These are phyloP conservation scores for Daphoenositta chrysoptera DNA, from an alignment of 2,113 vertebrate species.

Conservation along the genomic window DNA sequence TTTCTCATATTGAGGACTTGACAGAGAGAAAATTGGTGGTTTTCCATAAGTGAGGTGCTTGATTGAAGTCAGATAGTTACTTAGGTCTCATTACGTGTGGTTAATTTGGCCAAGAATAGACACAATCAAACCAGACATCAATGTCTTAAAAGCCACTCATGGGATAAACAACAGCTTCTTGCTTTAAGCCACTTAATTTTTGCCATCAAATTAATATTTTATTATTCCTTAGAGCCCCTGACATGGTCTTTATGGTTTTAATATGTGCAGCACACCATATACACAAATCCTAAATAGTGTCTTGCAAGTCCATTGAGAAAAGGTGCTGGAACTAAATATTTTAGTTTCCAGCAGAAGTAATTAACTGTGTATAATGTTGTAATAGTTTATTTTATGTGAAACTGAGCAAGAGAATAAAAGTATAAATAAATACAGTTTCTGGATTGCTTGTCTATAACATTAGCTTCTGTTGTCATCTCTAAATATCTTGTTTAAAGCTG, in stretches of 20 bases:
- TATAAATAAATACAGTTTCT: conserved; percentile 26
- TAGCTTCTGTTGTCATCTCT: neutral
- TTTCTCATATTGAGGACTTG: neutral
- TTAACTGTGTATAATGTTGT: conserved; percentile 50
- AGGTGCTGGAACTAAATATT: conserved; percentile 71
- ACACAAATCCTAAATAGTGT: conserved; percentile 70
- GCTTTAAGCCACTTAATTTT: conserved; percentile 84
- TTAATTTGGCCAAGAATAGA: conserved; percentile 77
- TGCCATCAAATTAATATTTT: conserved; percentile 85
- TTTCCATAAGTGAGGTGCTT: conserved; percentile 31
- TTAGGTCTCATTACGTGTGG: conserved; percentile 82
- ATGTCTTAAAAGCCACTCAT: conserved; percentile 74
- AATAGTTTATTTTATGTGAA: conserved; percentile 45
- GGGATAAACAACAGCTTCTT: conserved; percentile 77
- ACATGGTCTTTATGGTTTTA: conserved; percentile 76
- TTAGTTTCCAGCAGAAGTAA: conserved; percentile 66
- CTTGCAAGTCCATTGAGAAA: conserved; percentile 54
- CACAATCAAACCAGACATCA: conserved; percentile 69
- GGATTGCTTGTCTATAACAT: neutral
- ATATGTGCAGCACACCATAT: conserved; percentile 73
- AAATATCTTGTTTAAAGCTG: conserved; percentile 44
- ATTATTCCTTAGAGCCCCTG: conserved; percentile 78
- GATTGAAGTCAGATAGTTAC: conserved; percentile 65
- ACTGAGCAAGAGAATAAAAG: conserved; percentile 14
- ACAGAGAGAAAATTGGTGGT: conserved; percentile 10